Evolutionary conservation across 2,113 vertebrate species (phyloP).

Genomic region (Perognathus longimembris): DNA sequence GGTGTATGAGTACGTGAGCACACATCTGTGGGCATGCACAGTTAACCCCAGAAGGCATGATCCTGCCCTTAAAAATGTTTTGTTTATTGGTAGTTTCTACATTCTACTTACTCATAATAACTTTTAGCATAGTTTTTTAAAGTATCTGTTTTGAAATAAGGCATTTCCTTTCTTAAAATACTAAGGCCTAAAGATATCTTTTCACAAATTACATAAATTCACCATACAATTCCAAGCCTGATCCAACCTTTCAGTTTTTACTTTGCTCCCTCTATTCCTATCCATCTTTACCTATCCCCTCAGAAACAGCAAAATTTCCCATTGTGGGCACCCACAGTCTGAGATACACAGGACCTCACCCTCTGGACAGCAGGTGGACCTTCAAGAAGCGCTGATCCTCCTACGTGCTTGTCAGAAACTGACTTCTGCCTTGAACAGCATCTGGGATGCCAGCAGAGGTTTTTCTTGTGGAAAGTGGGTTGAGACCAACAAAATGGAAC

Average conservation of each 20-base stretch:
- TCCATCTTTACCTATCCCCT: neutral
- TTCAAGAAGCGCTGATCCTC: conserved; percentile 1
- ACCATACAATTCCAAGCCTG: conserved; percentile 20
- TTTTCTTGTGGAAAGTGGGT: neutral
- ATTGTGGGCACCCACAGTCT: neutral
- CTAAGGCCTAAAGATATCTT: conserved; percentile 11
- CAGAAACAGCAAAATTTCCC: conserved; percentile 2
- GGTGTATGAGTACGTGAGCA: neutral
- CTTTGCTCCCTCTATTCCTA: neutral
- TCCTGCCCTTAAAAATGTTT: neutral
- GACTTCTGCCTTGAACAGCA: conserved; percentile 21
- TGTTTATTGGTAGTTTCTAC: neutral
- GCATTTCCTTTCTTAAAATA: conserved; percentile 33
- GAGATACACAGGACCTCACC: neutral
- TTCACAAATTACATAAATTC: conserved; percentile 47
- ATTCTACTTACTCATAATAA: neutral
- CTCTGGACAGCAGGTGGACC: neutral
- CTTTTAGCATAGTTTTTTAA: neutral
- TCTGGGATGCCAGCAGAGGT: conserved; percentile 4
- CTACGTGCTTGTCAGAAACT: neutral
- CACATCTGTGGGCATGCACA: neutral
- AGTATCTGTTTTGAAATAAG: conserved; percentile 27
- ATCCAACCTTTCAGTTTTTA: conserved; percentile 54
- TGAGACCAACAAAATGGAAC: neutral
- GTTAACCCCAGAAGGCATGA: neutral